Evolutionary conservation across 1,140 invertebrate species (phyloP).

Genomic region (Leptonema lineaticorne): DNA sequence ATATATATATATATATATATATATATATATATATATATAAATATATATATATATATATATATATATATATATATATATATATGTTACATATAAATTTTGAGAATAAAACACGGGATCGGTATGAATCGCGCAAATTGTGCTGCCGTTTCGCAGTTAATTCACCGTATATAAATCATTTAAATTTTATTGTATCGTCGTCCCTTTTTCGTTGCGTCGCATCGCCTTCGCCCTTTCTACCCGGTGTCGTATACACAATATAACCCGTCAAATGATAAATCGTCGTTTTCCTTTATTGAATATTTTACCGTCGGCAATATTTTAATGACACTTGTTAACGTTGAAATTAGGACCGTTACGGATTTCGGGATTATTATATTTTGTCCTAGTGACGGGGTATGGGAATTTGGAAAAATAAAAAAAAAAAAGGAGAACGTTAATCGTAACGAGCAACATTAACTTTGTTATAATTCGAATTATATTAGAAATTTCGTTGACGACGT

Average conservation of each 20-base stretch:
- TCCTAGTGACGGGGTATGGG: too few relatives aligned
- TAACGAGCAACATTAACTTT: constrained; percentile 9
- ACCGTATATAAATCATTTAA: constrained; percentile 2
- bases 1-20: too few relatives aligned
- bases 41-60: neutral
- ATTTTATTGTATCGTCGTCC: constrained; percentile 11
- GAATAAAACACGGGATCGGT: neutral
- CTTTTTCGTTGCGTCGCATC: too few relatives aligned
- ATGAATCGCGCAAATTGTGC: neutral
- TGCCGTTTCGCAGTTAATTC: neutral
- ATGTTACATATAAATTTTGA: neutral
- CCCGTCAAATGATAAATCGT: neutral
- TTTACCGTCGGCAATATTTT: constrained; percentile 10
- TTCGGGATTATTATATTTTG: constrained; percentile 3
- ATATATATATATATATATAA: too few relatives aligned
- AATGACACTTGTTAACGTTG: constrained; percentile 18
- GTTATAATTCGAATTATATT: neutral
- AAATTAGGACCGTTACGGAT: constrained; percentile 7
- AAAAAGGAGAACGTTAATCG: neutral
- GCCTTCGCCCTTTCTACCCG: neutral
- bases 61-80: neutral
- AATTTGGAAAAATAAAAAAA: too few relatives aligned
- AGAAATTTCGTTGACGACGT: neutral
- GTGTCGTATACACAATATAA: neutral
- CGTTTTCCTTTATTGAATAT: constrained; percentile 11